phyloP scores from a whole-genome alignment of 2,113 vertebrate genomes.

The Strix uralensis region DNA sequence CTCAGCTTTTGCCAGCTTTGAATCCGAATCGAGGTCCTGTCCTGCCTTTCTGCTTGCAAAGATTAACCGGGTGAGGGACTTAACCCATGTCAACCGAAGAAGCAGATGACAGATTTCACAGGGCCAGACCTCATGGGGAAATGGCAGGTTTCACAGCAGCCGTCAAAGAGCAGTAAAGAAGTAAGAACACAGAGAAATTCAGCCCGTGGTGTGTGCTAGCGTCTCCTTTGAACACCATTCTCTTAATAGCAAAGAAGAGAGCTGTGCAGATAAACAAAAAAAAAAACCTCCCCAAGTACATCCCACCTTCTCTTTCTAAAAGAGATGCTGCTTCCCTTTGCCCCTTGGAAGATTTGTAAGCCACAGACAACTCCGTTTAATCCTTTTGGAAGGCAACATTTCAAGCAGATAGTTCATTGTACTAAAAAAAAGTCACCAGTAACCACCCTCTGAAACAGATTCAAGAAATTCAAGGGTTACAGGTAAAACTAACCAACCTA shows the following conservation, averaged over 20 bases:
- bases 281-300: not conserved
- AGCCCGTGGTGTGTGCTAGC: not conserved
- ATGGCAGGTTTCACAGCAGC: not conserved
- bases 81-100: not conserved
- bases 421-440: not conserved
- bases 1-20: conserved; percentile 45
- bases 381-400: not conserved
- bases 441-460: not conserved
- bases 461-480: not conserved
- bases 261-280: not conserved
- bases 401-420: not conserved
- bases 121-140: not conserved
- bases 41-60: conserved; percentile 14
- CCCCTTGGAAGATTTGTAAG: not conserved
- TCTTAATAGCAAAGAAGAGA: not conserved
- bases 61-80: not conserved
- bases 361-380: not conserved
- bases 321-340: not conserved
- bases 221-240: not conserved
- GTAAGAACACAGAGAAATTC: not conserved
- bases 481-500: not conserved
- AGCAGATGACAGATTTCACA: conserved; percentile 40
- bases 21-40: conserved; percentile 6
- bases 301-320: not conserved
- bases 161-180: not conserved